Base-by-base conservation (phyloP, 2,113 vertebrate species). In the Syngnathus floridae region DNA sequence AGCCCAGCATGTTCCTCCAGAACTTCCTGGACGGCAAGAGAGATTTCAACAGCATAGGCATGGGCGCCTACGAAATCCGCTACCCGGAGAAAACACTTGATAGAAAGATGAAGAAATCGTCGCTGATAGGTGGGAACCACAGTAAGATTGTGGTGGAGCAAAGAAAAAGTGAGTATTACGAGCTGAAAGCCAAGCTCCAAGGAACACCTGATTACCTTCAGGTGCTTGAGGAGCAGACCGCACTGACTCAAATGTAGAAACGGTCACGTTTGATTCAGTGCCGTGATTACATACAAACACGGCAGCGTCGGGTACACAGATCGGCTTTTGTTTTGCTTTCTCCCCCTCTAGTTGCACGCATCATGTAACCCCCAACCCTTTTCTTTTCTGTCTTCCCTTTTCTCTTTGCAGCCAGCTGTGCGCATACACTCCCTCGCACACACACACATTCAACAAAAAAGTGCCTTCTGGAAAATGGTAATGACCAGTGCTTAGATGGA, bases 161-260 rank as follows among this genome's bases (percentile, higher is more conserved):
- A 86, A 94, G 95, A 73, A 99, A 98, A 89, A 93, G 95, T 76
- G 97, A 98, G 74, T 99, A 97, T 92, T 98, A 96, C 74, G 96
- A 99, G 93, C 92, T 99, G 63, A 98, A 96, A 91, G 93, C 96
- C 74, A 98, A 97, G 87, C 93, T 98, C 88, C 96, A 98, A 89
- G 95, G 93, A 85, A 95, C 94, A 31, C 97, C 97, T 69, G 97
- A 99, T 91, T 99, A 99, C 89, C 91, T 99, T 80, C 96, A 99
- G 93, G 97, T 99, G 86, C 93, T 98, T 63, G 97, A 98, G 87
- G 97, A 98, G 89, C 96, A 98, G 91, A 98, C 97, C 87, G 94
- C 95, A 81, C 91, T 98, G 40, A 89, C 84, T 73, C 84, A 88
- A 78, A 86, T 89, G 83, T 89, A 88, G 72, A 69, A 69, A 65